A percentile compares a stretch with the other conserved stretches of the same genome.
These are phyloP conservation scores for Nicator chloris DNA, from an alignment of 2,113 vertebrate genomes.

Conservation along the genomic window DNA sequence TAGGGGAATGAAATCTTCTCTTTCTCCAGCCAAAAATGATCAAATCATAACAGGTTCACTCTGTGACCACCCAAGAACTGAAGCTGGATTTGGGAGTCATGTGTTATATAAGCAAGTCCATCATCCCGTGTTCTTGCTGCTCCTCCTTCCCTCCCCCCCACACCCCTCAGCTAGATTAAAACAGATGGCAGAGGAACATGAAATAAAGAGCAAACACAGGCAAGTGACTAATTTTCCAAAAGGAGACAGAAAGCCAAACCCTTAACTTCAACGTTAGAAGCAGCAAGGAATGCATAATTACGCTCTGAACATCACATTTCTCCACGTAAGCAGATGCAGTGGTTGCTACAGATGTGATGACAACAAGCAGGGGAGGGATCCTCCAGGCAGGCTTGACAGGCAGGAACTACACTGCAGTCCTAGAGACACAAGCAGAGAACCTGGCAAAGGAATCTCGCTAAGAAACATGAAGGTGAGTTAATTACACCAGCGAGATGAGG, in stretches of 20 bases:
- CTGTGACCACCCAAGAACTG: neutral
- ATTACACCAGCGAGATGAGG: neutral
- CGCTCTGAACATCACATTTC: neutral
- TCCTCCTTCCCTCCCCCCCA: neutral
- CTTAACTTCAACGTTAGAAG: neutral
- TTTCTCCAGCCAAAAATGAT: neutral
- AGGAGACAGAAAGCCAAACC: neutral
- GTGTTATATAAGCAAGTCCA: neutral
- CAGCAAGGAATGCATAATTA: constrained; percentile 15
- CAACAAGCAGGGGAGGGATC: neutral
- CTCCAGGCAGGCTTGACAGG: neutral
- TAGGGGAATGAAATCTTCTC: neutral
- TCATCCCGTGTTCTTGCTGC: neutral
- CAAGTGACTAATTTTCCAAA: constrained; percentile 17
- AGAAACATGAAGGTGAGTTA: neutral
- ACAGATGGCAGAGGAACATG: constrained; percentile 35
- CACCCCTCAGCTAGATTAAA: neutral
- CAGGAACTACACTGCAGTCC: neutral
- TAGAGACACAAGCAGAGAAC: neutral
- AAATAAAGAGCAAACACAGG: constrained; percentile 15
- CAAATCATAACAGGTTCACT: neutral
- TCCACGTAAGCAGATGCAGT: neutral
- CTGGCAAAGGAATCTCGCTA: neutral
- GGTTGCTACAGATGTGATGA: neutral
- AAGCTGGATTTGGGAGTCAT: neutral